Conservation (phyloP, 2,888 invertebrate genomes). For the Mamestra brassicae region DNA sequence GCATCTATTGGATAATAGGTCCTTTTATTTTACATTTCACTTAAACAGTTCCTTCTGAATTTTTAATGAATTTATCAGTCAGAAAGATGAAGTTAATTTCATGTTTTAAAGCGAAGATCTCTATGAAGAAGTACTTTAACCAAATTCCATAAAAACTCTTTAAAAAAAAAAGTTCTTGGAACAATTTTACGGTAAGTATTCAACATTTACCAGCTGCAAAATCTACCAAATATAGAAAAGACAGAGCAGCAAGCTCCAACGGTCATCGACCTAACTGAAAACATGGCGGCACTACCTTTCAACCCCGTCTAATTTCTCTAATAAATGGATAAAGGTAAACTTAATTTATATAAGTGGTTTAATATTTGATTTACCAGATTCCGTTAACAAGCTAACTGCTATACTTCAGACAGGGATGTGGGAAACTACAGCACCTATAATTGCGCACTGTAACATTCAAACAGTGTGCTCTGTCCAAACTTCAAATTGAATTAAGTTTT, state of each 20-base stretch:
- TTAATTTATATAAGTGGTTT: constrained; percentile 39
- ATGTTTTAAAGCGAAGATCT: too few species aligned
- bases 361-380: constrained; percentile 22
- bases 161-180: too few species aligned
- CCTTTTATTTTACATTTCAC: too few species aligned
- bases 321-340: constrained; percentile 15
- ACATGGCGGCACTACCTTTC: neutral
- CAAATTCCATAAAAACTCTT: too few species aligned
- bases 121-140: too few species aligned
- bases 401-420: constrained; percentile 28
- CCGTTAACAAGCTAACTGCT: constrained; percentile 34
- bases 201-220: too few species aligned
- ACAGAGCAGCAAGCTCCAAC: neutral
- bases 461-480: constrained; percentile 69
- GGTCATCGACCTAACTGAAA: neutral
- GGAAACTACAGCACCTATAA: constrained; percentile 33
- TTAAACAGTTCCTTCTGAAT: too few species aligned
- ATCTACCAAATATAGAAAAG: neutral
- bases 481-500: constrained; percentile 74
- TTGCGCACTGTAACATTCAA: constrained; percentile 53
- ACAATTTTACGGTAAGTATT: too few species aligned
- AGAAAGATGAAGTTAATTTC: too few species aligned
- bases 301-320: neutral
- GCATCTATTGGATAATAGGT: too few species aligned
- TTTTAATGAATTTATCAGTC: too few species aligned